Evolutionary conservation across 2,797 vertebrate species (phyloP), one percentile per base, ranked within the genome.

Genomic region (Etheostoma nigrum): DNA sequence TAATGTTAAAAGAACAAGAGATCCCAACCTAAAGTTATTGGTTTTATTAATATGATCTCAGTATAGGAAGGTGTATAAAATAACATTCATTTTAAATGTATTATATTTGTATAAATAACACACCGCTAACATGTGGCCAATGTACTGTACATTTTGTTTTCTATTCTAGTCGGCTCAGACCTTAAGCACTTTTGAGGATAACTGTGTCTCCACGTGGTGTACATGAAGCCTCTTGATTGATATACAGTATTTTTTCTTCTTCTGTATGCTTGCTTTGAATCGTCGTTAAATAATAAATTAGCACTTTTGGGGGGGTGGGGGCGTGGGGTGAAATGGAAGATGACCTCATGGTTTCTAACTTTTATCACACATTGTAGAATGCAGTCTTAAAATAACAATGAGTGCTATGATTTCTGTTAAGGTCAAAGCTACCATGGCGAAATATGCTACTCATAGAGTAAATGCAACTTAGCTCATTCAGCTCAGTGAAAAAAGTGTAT

Each of bases 101-200:
- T 76, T 86, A 86, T 92, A 90, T 92, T 93, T 93, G 85, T 91
- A 90, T 83, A 78, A 92, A 91, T 84, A 89, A 90, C 86, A 89
- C 80, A 89, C 83, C 64, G 79, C 83, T 89, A 89, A 87, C 86
- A 83, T 81, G 88, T 93, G 90, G 90, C 91, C 84, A 93, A 89
- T 82, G 89, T 93, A 93, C 86, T 92, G 90, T 92, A 89, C 76
- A 83, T 86, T 83, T 91, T 91, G 76, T 92, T 90, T 89, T 90
- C 59, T 91, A 89, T 90, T 84, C 78, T 74, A 82, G 91, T 92
- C 89, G 84, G 83, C 83, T 91, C 88, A 88, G 91, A 92, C 89
- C 84, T 86, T 80, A 82, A 92, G 92, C 93, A 94, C 92, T 92
- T 94, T 93, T 84, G 82, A 88, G 72, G 70, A 86, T 85, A 80